These are phyloP conservation scores for Diabrotica virgifera DNA, from an alignment of 1,140 invertebrate genomes.

Conservation along the genomic window DNA sequence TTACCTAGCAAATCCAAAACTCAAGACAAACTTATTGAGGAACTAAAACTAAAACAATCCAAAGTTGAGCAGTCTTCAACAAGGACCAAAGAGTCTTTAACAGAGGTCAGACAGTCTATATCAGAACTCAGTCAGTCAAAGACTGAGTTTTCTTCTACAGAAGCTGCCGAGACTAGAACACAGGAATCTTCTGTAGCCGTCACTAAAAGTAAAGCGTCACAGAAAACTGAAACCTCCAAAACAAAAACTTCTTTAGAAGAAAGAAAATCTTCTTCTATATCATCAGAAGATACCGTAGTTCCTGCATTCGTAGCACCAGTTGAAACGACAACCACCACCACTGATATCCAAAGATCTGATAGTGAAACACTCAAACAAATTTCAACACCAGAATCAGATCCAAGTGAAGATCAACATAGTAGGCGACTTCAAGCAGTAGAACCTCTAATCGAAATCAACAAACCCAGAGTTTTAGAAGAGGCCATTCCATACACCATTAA, in stretches of 20 bases:
- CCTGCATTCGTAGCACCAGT: not conserved
- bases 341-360: conserved; percentile 22
- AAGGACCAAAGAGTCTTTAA: not conserved
- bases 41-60: conserved; percentile 5
- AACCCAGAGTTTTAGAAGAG: conserved; percentile 30
- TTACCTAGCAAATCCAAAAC: not conserved
- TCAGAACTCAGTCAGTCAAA: conserved; percentile 2
- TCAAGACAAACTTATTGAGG: conserved; percentile 8
- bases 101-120: conserved; percentile 4
- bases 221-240: no score
- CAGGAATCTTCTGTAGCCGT: conserved; percentile 17
- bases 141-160: conserved; percentile 7
- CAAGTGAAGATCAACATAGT: conserved; percentile 27
- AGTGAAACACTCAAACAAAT: conserved; percentile 29
- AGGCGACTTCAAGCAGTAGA: conserved; percentile 31
- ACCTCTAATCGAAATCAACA: conserved; percentile 33
- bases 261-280: no score
- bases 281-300: no score
- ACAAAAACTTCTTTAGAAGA: no score
- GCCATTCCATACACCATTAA: conserved; percentile 30
- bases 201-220: conserved; percentile 13
- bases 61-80: conserved; percentile 6
- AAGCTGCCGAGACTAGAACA: conserved; percentile 15
- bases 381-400: conserved; percentile 26
- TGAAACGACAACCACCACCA: conserved; percentile 19